Evolutionary conservation across 2,797 vertebrate genomes (phyloP).

Genomic region (Argyrosomus regius): DNA sequence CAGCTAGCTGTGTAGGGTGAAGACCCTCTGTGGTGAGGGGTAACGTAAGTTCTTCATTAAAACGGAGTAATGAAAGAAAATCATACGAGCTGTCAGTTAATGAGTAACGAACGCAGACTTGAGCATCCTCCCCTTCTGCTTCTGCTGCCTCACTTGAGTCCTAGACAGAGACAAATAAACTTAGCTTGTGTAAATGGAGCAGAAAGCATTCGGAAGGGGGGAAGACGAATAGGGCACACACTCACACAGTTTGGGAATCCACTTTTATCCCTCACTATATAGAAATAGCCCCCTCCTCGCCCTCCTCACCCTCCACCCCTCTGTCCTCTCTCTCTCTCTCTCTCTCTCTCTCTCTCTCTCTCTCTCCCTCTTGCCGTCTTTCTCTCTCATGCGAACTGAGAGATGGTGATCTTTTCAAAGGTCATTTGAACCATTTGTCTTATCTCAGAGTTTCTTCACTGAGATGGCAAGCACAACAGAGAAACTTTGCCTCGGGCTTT

Average conservation of each 20-base stretch:
- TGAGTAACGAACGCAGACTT: constrained; percentile 28
- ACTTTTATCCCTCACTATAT: constrained; percentile 69
- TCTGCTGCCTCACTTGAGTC: constrained; percentile 47
- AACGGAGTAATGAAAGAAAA: constrained; percentile 33
- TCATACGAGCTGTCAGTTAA: constrained; percentile 27
- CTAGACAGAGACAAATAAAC: constrained; percentile 69
- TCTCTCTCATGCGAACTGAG: constrained; percentile 56
- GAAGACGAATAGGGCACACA: constrained; percentile 52
- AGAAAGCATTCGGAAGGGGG: constrained; percentile 52
- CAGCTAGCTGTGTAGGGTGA: constrained; percentile 26
- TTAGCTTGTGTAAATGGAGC: constrained; percentile 70
- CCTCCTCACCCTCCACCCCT: too few species aligned
- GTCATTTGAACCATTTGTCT: constrained; percentile 81
- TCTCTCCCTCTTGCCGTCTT: constrained; percentile 35
- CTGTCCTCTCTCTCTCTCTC: background rate
- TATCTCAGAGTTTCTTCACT: constrained; percentile 75
- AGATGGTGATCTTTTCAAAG: constrained; percentile 82
- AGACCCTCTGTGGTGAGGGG: background rate
- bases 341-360: constrained; percentile 12
- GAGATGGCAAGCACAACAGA: constrained; percentile 67
- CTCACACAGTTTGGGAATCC: constrained; percentile 69
- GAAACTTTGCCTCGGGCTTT: constrained; percentile 67
- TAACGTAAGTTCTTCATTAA: constrained; percentile 41
- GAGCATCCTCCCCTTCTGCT: background rate
- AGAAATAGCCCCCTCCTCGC: constrained; percentile 51